Percentiles rank a stretch among this genome's conserved stretches.
Evolutionary conservation across 2,888 invertebrate species (phyloP).

Genomic region (Meiosimyza platycephala): DNA sequence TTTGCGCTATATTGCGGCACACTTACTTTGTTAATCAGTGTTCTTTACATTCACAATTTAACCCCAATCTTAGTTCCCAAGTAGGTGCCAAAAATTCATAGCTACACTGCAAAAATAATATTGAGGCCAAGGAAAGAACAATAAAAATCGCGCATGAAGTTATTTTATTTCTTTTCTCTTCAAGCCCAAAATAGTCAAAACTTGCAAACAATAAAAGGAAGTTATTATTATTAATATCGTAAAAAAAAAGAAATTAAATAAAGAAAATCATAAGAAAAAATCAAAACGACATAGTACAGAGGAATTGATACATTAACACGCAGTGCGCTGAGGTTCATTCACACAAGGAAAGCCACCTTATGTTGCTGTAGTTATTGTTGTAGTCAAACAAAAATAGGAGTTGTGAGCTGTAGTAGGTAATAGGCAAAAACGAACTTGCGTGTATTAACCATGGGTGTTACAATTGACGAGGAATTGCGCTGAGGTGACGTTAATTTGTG

Average conservation of each 20-base stretch:
- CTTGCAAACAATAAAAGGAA: neutral
- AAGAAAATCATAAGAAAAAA: constrained; percentile 9
- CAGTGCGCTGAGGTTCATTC: constrained; percentile 31
- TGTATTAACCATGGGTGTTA: constrained; percentile 39
- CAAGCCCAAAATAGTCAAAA: neutral
- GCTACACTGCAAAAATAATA: constrained; percentile 30
- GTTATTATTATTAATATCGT: constrained; percentile 25
- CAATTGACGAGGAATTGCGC: constrained; percentile 44
- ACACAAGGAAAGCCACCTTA: constrained; percentile 9
- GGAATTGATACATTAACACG: constrained; percentile 15
- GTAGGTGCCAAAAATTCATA: constrained; percentile 28
- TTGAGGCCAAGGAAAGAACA: constrained; percentile 57
- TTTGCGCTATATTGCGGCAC: neutral
- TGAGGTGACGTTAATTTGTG: neutral
- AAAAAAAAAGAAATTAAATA: constrained; percentile 8
- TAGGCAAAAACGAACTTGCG: constrained; percentile 47
- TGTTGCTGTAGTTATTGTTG: too few species aligned
- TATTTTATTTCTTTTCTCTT: too few species aligned
- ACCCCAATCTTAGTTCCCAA: constrained; percentile 25
- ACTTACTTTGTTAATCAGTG: neutral
- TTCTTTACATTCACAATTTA: constrained; percentile 21
- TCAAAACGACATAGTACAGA: neutral
- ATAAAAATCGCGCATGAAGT: constrained; percentile 25
- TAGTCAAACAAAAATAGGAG: constrained; percentile 44
- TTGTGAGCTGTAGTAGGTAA: constrained; percentile 41